phyloP scores from a whole-genome alignment of 2,797 vertebrate genomes.

The Sebastes diploproa region DNA sequence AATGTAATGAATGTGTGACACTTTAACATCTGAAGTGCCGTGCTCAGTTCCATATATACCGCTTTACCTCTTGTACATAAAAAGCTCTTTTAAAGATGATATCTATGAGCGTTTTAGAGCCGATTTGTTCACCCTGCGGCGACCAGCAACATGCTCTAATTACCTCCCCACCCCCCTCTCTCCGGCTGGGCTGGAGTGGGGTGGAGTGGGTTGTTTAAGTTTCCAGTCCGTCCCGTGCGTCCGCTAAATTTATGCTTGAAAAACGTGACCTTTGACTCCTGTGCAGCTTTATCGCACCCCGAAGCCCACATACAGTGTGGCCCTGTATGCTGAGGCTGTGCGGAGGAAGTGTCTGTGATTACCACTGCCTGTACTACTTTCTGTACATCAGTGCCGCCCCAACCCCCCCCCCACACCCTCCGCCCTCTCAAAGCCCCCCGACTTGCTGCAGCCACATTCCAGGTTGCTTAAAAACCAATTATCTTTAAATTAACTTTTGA shows the following conservation, averaged over 20 bases:
- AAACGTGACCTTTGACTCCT: constrained; percentile 83
- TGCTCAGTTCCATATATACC: constrained; percentile 78
- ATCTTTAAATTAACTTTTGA: constrained; percentile 9
- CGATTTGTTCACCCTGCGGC: constrained; percentile 84
- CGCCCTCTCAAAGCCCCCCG: constrained; percentile 3
- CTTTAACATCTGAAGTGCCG: constrained; percentile 82
- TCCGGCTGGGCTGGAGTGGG: constrained; percentile 26
- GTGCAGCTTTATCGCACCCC: constrained; percentile 80
- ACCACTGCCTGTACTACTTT: constrained; percentile 64
- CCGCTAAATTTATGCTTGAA: constrained; percentile 82
- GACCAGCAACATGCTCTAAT: constrained; percentile 86
- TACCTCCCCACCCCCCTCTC: constrained; percentile 61
- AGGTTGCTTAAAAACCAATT: constrained; percentile 9
- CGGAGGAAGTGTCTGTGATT: constrained; percentile 78
- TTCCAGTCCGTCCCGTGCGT: constrained; percentile 68
- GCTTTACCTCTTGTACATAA: constrained; percentile 76
- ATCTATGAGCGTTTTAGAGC: constrained; percentile 82
- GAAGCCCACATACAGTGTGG: constrained; percentile 77
- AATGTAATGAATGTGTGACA: constrained; percentile 89
- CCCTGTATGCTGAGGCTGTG: constrained; percentile 65
- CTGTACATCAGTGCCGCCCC: constrained; percentile 44
- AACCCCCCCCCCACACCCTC: background rate
- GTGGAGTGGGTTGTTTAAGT: constrained; percentile 72
- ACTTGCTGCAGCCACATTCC: constrained; percentile 44
- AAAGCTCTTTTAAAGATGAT: constrained; percentile 92